These are phyloP conservation scores for Drosophila pectinifera DNA, from an alignment of 1,140 invertebrate species.

Conservation along the genomic window DNA sequence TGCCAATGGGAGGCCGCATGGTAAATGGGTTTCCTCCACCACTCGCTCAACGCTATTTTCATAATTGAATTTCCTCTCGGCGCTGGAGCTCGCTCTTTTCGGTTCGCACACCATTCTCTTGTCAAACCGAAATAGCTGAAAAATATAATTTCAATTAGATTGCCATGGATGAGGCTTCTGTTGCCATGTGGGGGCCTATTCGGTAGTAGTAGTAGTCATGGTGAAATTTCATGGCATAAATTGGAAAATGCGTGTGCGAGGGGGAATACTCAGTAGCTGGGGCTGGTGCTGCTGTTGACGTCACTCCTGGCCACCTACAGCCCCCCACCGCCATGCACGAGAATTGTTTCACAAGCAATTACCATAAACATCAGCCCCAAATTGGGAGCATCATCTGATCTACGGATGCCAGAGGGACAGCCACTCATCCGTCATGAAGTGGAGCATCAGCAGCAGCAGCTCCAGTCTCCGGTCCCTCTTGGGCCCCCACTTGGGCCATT, in stretches of 20 bases:
- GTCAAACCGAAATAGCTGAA: constrained; percentile 57
- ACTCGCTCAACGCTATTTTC: constrained; percentile 60
- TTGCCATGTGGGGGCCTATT: no score
- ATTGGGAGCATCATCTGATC: constrained; percentile 69
- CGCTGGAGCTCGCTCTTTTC: constrained; percentile 23
- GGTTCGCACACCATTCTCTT: constrained; percentile 37
- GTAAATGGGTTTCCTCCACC: constrained; percentile 48
- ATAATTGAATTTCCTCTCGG: constrained; percentile 74
- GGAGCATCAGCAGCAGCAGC: constrained; percentile 13
- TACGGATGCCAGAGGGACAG: constrained; percentile 32
- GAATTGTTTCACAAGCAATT: constrained; percentile 75
- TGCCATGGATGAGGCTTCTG: constrained; percentile 37
- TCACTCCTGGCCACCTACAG: constrained; percentile 33
- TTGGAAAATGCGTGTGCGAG: constrained; percentile 30
- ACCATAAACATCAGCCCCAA: constrained; percentile 75
- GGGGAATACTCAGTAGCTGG: background rate
- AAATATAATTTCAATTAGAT: constrained; percentile 61
- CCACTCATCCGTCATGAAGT: constrained; percentile 53
- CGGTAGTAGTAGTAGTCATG: no score
- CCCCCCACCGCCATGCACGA: constrained; percentile 12
- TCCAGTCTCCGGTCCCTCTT: constrained; percentile 3
- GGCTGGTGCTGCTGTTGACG: constrained; percentile 24
- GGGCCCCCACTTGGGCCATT: constrained; percentile 27
- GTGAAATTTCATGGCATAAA: constrained; percentile 45
- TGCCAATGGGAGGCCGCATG: constrained; percentile 45